Evolutionary conservation across 2,113 vertebrate genomes (phyloP), one percentile per base, ranked within the genome.

Genomic region (Hiodon tergisus): DNA sequence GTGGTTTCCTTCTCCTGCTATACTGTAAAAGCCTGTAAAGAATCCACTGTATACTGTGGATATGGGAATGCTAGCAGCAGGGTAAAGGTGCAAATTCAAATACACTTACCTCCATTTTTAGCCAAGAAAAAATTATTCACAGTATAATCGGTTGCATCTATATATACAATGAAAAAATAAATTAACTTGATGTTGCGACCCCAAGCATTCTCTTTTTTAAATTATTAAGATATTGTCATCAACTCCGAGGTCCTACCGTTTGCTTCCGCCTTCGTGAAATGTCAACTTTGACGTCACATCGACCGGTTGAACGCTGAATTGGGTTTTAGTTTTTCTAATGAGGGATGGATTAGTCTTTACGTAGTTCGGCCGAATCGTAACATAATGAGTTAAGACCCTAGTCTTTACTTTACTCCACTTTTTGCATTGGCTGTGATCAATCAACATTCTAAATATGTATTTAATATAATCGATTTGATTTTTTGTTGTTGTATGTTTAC

Each of bases 101-200:
- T 16, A 77, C 69, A 63, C 80, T 87, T 86, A 90, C 89, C 87
- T 90, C 89, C 89, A 90, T 90, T 61, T 83, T 60, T 8, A 63
- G 60, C 76, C 31, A 16, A 62, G 8, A 17, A 53, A 67, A 71
- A 16, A 59, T 79, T n/a, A 67, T 75, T 77, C 70, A 60, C 69
- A 31, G 66, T 77, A 67, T 59, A 54, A 52, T 59, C 60, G 31
- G 63, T 57, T 57, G 11, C 48, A 69, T 11, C 61, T 7, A 4
- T 55, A 6, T 50, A 57, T 6, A 67, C 31, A 47, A 46, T 17
- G 14, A 75, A 17, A 75, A 16, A 51, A 75, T 13, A 3, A 48
- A 14, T 10, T 47, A 74, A 46, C 2, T 71, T 47, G 46, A 55
- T 57, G 31, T 48, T 14, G 14, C 68, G 13, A 74, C 6, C 57